These are phyloP conservation scores for Eurytoma adleriae DNA, from an alignment of 2,888 invertebrate species.

Conservation along the genomic window DNA sequence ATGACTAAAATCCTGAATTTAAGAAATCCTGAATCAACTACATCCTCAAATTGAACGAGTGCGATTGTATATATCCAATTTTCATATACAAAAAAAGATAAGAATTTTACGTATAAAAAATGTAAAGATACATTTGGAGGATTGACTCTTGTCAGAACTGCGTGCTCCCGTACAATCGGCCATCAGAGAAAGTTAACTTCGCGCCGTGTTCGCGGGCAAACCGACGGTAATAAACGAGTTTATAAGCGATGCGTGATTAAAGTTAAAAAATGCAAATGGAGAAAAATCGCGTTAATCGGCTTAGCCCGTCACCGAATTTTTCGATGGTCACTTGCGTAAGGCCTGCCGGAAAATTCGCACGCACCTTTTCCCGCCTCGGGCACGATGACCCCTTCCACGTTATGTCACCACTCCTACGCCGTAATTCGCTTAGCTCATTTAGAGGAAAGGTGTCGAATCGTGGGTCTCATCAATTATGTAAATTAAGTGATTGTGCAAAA, in stretches of 20 bases:
- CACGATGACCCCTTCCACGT: constrained; percentile 34
- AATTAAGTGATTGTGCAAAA: too few species aligned
- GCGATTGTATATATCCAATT: too few species aligned
- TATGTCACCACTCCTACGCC: not conserved
- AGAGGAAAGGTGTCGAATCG: too few species aligned
- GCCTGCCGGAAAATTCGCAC: not conserved
- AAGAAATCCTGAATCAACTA: too few species aligned
- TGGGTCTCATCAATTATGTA: too few species aligned
- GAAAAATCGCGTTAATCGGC: constrained; percentile 31
- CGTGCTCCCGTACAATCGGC: constrained; percentile 15
- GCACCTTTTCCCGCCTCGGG: constrained; percentile 25
- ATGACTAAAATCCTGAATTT: too few species aligned
- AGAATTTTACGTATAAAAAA: too few species aligned
- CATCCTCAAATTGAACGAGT: too few species aligned
- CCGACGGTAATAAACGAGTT: constrained; percentile 48
- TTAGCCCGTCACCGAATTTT: not conserved
- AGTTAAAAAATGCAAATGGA: constrained; percentile 47
- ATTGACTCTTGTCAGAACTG: too few species aligned
- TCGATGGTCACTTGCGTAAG: not conserved
- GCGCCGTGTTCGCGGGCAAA: constrained; percentile 34
- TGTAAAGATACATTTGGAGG: too few species aligned
- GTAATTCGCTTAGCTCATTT: not conserved
- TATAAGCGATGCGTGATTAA: constrained; percentile 50
- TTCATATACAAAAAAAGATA: too few species aligned
- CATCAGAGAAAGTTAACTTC: constrained; percentile 49